Percentiles rank a stretch among this genome's conserved stretches.
phyloP scores from a whole-genome alignment of 2,113 vertebrate genomes.

The Odocoileus hemionus region DNA sequence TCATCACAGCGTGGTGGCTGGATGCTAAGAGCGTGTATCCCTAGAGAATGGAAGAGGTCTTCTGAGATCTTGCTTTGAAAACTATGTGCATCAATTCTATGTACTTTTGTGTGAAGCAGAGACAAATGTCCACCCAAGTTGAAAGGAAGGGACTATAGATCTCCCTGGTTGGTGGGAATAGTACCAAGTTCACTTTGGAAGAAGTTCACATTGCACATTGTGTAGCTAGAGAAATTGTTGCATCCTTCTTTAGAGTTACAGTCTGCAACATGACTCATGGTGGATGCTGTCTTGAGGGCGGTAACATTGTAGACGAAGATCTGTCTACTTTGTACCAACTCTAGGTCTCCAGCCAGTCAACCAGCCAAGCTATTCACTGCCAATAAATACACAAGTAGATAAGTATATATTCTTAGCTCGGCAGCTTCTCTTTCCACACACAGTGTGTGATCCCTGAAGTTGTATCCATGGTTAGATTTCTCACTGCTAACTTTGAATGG shows the following conservation, averaged over 20 bases:
- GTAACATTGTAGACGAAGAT: background rate
- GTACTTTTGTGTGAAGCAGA: background rate
- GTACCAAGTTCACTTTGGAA: background rate
- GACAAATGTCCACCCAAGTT: background rate
- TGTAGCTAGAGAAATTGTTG: background rate
- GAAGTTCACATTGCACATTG: background rate
- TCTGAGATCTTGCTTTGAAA: background rate
- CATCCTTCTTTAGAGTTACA: background rate
- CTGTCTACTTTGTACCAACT: background rate
- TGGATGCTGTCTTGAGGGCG: background rate
- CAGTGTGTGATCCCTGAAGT: background rate
- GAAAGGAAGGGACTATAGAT: background rate
- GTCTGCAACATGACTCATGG: background rate
- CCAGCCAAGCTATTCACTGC: background rate
- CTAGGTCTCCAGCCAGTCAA: background rate
- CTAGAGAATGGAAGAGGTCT: background rate
- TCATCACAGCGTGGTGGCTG: background rate
- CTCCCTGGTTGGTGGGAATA: background rate
- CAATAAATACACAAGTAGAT: background rate
- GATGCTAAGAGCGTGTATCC: background rate
- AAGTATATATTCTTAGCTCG: background rate
- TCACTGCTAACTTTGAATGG: background rate
- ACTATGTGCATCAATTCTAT: background rate
- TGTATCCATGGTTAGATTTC: background rate
- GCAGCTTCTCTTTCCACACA: background rate